These are phyloP conservation scores for Agonum fuliginosum DNA, from an alignment of 2,888 invertebrate species.

Conservation along the genomic window DNA sequence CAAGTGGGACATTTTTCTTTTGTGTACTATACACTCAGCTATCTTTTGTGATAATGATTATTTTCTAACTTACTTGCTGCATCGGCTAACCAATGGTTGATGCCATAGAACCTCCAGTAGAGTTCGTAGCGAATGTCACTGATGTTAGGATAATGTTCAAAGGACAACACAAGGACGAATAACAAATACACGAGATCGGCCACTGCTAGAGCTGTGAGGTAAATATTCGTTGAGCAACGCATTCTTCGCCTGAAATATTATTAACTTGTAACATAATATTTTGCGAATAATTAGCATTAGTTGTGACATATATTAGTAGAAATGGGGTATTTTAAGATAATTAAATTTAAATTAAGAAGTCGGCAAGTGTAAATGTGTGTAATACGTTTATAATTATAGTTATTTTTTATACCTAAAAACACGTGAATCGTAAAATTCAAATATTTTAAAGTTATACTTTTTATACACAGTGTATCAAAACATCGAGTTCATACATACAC, in stretches of 20 bases:
- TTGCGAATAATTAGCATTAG: not conserved
- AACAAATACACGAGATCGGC: constrained; percentile 83
- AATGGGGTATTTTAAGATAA: not conserved
- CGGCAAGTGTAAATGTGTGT: not conserved
- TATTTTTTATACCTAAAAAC: not conserved
- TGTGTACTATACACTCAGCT: no score
- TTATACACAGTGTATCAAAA: no score
- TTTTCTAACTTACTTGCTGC: constrained; percentile 77
- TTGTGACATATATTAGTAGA: not conserved
- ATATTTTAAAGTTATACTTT: no score
- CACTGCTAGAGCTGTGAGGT: constrained; percentile 82
- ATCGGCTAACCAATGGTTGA: constrained; percentile 80
- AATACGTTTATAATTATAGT: not conserved
- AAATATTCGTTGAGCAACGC: constrained; percentile 85
- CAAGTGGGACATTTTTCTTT: no score
- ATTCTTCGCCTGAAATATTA: constrained; percentile 76
- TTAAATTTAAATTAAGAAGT: not conserved
- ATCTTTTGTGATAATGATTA: no score
- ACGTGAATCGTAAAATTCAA: not conserved
- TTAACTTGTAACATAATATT: not conserved
- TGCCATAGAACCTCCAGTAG: constrained; percentile 78
- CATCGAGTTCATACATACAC: no score
- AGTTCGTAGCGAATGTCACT: constrained; percentile 74
- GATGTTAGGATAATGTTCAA: constrained; percentile 77
- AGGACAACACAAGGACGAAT: constrained; percentile 78